Conservation (phyloP, 2,113 vertebrate species). For the Calidris pugnax region DNA sequence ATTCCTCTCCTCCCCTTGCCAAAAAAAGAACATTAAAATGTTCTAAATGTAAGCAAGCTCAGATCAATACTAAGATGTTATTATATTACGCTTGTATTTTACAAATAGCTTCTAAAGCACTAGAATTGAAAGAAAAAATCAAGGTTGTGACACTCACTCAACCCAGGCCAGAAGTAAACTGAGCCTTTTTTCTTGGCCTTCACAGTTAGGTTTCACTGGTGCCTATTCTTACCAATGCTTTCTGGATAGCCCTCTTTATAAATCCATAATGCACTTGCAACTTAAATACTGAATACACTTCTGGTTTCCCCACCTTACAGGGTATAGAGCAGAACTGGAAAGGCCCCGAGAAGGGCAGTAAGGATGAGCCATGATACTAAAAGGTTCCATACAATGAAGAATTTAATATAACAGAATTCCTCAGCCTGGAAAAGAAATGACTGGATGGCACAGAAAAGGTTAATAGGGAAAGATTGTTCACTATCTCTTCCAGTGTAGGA, state of each 20-base stretch:
- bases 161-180: not conserved
- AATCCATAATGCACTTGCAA: not conserved
- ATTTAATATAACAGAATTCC: not conserved
- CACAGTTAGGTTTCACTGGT: not conserved
- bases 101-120: not conserved
- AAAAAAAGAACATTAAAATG: not conserved
- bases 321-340: not conserved
- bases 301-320: not conserved
- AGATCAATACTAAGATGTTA: not conserved
- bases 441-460: not conserved
- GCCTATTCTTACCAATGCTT: not conserved
- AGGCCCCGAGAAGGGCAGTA: not conserved
- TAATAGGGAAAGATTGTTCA: not conserved
- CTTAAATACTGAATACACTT: not conserved
- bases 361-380: not conserved
- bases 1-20: not conserved
- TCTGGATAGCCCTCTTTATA: not conserved
- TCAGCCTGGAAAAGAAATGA: not conserved
- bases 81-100: not conserved
- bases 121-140: not conserved
- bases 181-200: not conserved
- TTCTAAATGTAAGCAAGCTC: not conserved
- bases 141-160: not conserved
- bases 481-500: not conserved
- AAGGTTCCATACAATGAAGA: not conserved